phyloP scores from a whole-genome alignment of 2,888 invertebrate species.

The Netelia melanura region DNA sequence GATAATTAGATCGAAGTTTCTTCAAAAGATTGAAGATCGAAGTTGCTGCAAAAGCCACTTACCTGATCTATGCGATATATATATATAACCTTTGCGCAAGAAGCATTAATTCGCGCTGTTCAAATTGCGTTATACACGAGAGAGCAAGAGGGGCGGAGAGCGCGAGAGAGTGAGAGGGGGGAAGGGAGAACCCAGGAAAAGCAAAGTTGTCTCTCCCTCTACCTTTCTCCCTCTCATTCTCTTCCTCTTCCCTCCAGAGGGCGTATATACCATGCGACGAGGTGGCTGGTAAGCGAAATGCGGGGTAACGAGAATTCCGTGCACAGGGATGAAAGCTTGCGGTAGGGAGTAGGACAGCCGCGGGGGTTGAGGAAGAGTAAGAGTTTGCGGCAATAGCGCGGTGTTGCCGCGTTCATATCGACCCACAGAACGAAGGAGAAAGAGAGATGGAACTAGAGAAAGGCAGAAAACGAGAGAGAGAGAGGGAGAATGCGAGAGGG shows the following conservation, averaged over 20 bases:
- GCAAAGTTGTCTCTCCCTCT: neutral
- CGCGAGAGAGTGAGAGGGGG: neutral
- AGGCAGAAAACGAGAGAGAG: slow-evolving; percentile 32
- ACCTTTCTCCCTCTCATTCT: slow-evolving; percentile 9
- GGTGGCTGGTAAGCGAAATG: slow-evolving; percentile 35
- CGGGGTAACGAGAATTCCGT: slow-evolving; percentile 39
- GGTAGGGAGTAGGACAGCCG: slow-evolving; percentile 42
- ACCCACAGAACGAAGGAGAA: slow-evolving; percentile 72
- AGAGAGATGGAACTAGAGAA: neutral
- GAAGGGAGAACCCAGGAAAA: slow-evolving; percentile 1
- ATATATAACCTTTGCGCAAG: neutral
- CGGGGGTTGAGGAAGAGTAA: slow-evolving; percentile 35
- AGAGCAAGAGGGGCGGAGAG: slow-evolving; percentile 4
- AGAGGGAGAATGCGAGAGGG: neutral
- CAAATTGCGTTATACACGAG: slow-evolving; percentile 14
- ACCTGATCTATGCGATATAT: neutral
- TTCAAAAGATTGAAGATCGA: slow-evolving; percentile 11
- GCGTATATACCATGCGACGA: slow-evolving; percentile 43
- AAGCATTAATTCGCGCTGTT: slow-evolving; percentile 6
- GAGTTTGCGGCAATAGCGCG: slow-evolving; percentile 75
- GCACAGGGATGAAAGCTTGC: slow-evolving; percentile 49
- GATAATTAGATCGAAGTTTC: slow-evolving; percentile 7
- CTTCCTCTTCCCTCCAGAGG: neutral
- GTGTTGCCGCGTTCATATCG: slow-evolving; percentile 82
- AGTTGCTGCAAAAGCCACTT: too few species aligned